Evolutionary conservation across 1,140 invertebrate genomes (phyloP).

Genomic region (Drosophila elegans): DNA sequence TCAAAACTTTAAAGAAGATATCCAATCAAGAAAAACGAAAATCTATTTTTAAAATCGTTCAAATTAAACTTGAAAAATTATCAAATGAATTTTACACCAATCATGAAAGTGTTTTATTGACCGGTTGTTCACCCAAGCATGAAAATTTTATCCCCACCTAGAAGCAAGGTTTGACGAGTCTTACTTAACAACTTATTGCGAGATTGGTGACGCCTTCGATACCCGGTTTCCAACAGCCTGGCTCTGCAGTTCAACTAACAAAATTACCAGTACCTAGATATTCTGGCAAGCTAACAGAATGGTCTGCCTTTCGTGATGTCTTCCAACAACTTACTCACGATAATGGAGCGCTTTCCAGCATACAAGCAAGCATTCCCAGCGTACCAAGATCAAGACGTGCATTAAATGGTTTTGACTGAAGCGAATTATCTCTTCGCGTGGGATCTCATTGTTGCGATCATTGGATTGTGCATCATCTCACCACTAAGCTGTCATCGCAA

Average conservation of each 20-base stretch:
- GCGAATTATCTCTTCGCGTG: not conserved
- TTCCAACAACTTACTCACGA: not conserved
- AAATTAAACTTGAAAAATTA: too few species aligned
- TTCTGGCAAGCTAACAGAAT: not conserved
- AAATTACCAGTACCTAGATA: not conserved
- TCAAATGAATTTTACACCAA: too few species aligned
- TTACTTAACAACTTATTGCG: too few species aligned
- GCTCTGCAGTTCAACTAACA: not conserved
- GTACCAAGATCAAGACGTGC: not conserved
- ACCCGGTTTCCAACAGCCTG: too few species aligned
- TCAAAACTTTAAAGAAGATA: too few species aligned
- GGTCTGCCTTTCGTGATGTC: not conserved
- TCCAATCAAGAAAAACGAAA: too few species aligned
- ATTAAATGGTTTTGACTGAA: constrained; percentile 1
- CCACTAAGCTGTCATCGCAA: not conserved
- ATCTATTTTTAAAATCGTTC: too few species aligned
- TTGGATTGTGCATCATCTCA: constrained; percentile 3
- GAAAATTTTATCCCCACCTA: too few species aligned
- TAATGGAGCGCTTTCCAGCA: not conserved
- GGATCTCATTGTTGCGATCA: constrained; percentile 1
- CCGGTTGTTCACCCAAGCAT: too few species aligned
- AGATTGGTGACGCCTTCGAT: too few species aligned
- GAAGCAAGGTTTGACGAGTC: too few species aligned
- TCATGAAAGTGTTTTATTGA: too few species aligned
- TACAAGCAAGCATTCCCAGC: not conserved